Percentiles rank a stretch among this genome's conserved stretches.
phyloP scores from a whole-genome alignment of 2,797 vertebrate genomes.

The Lycodopsis pacificus region DNA sequence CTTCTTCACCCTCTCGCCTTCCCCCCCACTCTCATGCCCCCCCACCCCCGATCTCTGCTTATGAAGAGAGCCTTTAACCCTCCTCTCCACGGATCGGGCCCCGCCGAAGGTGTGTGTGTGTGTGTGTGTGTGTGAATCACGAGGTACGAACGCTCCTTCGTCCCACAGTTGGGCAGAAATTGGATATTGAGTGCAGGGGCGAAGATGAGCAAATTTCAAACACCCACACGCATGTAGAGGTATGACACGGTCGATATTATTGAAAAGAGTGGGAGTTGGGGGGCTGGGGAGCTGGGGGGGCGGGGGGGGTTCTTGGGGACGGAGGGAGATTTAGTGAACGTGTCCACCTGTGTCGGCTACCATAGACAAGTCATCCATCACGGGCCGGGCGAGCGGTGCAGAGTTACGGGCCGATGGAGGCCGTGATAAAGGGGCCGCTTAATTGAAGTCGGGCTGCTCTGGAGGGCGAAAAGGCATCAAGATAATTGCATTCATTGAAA shows the following conservation, averaged over 20 bases:
- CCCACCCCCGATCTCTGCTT: conserved; percentile 54
- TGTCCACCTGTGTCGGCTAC: conserved; percentile 57
- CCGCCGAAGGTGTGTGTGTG: conserved; percentile 31
- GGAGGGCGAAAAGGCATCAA: neutral
- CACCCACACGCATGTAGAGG: conserved; percentile 38
- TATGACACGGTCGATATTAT: conserved; percentile 45
- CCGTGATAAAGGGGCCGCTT: conserved; percentile 28
- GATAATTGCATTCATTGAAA: conserved; percentile 30
- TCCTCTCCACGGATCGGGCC: conserved; percentile 35
- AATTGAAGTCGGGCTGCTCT: conserved; percentile 29
- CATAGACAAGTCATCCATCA: conserved; percentile 73
- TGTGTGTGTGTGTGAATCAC: conserved; percentile 27
- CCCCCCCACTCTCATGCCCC: conserved; percentile 43
- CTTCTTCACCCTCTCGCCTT: conserved; percentile 59
- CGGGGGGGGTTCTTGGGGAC: neutral
- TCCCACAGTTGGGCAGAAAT: conserved; percentile 51
- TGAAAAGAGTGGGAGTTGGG: conserved; percentile 26
- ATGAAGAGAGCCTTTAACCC: conserved; percentile 60
- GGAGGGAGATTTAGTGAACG: conserved; percentile 55
- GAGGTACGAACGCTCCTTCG: conserved; percentile 27
- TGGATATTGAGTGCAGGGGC: conserved; percentile 51
- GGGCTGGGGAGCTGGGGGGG: neutral
- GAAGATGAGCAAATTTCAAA: conserved; percentile 60
- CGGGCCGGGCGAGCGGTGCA: conserved; percentile 8
- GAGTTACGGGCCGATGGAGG: neutral